Percentiles rank a stretch among this genome's conserved stretches.
These are phyloP conservation scores for Sciurus niger DNA, from an alignment of 2,113 vertebrate genomes.

Conservation along the genomic window DNA sequence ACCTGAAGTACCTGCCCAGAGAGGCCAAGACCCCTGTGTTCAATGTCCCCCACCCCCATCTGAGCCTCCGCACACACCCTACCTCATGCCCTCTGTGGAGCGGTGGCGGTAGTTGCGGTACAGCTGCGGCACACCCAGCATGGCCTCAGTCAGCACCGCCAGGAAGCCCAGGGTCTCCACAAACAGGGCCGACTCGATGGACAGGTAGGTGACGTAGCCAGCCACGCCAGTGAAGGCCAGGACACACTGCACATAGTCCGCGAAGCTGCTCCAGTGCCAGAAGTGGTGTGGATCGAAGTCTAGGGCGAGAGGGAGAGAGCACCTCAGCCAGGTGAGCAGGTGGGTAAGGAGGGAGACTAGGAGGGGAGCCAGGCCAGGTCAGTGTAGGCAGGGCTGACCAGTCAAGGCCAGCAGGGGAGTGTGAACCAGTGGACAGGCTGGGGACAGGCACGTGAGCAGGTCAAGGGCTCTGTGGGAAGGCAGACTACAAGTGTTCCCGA, in stretches of 20 bases:
- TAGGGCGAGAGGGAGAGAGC: conserved; percentile 82
- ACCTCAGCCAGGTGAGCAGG: neutral
- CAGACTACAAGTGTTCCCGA: neutral
- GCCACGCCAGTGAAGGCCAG: conserved; percentile 94
- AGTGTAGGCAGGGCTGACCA: neutral
- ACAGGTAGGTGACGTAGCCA: conserved; percentile 96
- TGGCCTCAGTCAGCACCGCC: conserved; percentile 96
- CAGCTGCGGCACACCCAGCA: conserved; percentile 96
- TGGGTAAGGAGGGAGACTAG: neutral
- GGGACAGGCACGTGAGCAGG: neutral
- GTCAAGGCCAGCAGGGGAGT: neutral
- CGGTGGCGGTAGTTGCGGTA: conserved; percentile 96
- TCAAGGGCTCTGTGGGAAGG: neutral
- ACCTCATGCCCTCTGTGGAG: conserved; percentile 99
- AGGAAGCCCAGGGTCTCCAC: conserved; percentile 97
- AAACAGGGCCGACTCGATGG: conserved; percentile 94
- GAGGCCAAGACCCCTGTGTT: neutral
- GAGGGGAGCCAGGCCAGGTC: neutral
- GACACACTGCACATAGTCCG: conserved; percentile 97
- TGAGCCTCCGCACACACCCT: neutral
- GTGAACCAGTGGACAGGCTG: neutral
- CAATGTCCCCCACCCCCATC: too few species aligned
- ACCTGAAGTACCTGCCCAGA: neutral
- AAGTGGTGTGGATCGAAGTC: conserved; percentile 97
- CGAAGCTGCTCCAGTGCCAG: conserved; percentile 97